Evolutionary conservation across 2,797 vertebrate species (phyloP).

Genomic region (Centroberyx gerrardi): DNA sequence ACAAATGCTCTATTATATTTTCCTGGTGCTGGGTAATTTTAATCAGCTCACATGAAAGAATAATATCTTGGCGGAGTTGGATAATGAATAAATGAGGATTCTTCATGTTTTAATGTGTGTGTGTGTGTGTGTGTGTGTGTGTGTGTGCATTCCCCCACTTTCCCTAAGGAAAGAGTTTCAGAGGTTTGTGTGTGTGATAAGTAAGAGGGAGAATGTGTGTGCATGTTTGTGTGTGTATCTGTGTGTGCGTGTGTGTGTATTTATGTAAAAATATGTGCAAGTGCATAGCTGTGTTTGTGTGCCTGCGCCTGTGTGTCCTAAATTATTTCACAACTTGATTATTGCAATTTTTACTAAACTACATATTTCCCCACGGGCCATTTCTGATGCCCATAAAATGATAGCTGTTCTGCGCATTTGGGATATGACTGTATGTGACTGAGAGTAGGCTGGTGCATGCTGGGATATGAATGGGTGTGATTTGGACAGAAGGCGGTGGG

Average conservation of each 20-base stretch:
- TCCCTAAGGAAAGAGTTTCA: slow-evolving; percentile 31
- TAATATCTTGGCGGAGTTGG: slow-evolving; percentile 50
- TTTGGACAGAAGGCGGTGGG: slow-evolving; percentile 75
- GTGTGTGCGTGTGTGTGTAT: slow-evolving; percentile 10
- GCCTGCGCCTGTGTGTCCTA: slow-evolving; percentile 36
- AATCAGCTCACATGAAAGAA: slow-evolving; percentile 70
- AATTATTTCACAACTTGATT: slow-evolving; percentile 71
- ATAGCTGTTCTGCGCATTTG: slow-evolving; percentile 62
- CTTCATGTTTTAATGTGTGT: slow-evolving; percentile 45
- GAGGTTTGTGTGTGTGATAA: slow-evolving; percentile 10
- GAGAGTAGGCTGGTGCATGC: slow-evolving; percentile 63
- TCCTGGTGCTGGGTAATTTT: slow-evolving; percentile 59
- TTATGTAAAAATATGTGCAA: slow-evolving; percentile 6
- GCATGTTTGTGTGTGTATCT: not conserved
- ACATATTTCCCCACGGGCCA: slow-evolving; percentile 73
- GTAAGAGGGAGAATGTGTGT: slow-evolving; percentile 27
- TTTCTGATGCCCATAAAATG: slow-evolving; percentile 65
- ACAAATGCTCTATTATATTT: slow-evolving; percentile 68
- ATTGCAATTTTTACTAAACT: slow-evolving; percentile 68
- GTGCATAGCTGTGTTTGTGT: slow-evolving; percentile 30
- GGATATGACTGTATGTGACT: slow-evolving; percentile 58
- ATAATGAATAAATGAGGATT: slow-evolving; percentile 68
- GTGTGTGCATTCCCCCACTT: slow-evolving; percentile 10
- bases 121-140: not conserved
- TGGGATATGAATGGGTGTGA: slow-evolving; percentile 71